These are phyloP conservation scores for Coleophora flavipennella DNA, from an alignment of 2,888 invertebrate species.

Conservation along the genomic window DNA sequence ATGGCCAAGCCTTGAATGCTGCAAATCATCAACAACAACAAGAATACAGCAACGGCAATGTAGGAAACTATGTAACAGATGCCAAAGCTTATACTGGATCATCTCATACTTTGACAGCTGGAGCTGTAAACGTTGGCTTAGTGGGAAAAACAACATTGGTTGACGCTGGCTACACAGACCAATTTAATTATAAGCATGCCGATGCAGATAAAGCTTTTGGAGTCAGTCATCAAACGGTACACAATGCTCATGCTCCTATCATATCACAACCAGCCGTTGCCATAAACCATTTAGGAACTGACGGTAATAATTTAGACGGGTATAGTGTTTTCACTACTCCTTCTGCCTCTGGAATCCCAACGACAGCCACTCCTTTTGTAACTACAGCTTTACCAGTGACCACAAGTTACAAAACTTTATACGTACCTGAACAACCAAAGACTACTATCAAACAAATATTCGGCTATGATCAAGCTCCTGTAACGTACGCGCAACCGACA, in stretches of 20 bases:
- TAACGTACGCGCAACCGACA: conserved; percentile 56
- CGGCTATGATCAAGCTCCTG: conserved; percentile 51
- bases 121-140: conserved; percentile 60
- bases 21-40: conserved; percentile 21
- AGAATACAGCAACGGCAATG: conserved; percentile 41
- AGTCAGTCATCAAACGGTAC: conserved; percentile 26
- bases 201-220: conserved; percentile 18
- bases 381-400: conserved; percentile 45
- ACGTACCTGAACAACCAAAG: conserved; percentile 48
- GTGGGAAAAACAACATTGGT: conserved; percentile 63
- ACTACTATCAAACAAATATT: conserved; percentile 58
- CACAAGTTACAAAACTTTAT: conserved; percentile 48
- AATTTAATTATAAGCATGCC: conserved; percentile 29
- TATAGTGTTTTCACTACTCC: conserved; percentile 53
- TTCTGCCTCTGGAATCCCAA: conserved; percentile 55
- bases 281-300: conserved; percentile 51
- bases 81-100: conserved; percentile 45
- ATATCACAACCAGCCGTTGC: conserved; percentile 51
- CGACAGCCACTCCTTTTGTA: conserved; percentile 52
- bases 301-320: conserved; percentile 43
- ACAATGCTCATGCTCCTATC: conserved; percentile 37
- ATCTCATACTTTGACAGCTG: conserved; percentile 57
- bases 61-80: conserved; percentile 43
- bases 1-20: conserved; percentile 13
- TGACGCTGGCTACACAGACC: conserved; percentile 42